These are phyloP conservation scores for Herminia tarsipennalis DNA, from an alignment of 2,888 invertebrate genomes.

Conservation along the genomic window DNA sequence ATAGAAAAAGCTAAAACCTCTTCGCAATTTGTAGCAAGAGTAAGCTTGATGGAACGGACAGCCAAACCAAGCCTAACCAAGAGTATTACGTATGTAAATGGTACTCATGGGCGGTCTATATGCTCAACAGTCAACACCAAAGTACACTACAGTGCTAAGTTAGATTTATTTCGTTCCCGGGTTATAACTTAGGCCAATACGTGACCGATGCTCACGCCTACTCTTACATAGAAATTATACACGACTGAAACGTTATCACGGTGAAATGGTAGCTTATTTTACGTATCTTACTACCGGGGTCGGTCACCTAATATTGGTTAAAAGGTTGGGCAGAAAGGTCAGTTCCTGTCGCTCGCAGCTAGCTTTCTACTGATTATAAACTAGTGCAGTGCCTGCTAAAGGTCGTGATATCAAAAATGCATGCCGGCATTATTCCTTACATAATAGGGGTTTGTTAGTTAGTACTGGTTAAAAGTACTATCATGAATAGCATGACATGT, in stretches of 20 bases:
- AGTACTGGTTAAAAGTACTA: neutral
- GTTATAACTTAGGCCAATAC: constrained; percentile 79
- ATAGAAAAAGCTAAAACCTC: neutral
- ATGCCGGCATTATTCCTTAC: constrained; percentile 40
- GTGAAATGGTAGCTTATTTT: constrained; percentile 75
- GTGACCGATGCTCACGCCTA: constrained; percentile 82
- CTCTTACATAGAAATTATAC: constrained; percentile 60
- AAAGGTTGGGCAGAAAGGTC: constrained; percentile 76
- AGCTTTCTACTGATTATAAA: constrained; percentile 77
- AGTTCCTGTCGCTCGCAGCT: constrained; percentile 71
- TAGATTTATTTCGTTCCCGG: constrained; percentile 75
- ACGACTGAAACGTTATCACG: constrained; percentile 59
- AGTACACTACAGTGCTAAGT: constrained; percentile 46
- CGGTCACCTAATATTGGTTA: constrained; percentile 65
- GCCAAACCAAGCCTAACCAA: too few relatives aligned
- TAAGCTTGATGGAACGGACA: constrained; percentile 29
- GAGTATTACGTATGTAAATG: constrained; percentile 52
- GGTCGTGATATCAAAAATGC: constrained; percentile 52
- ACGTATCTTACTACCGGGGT: constrained; percentile 68
- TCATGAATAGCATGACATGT: too few relatives aligned
- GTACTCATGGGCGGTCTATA: constrained; percentile 61
- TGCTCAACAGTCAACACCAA: constrained; percentile 59
- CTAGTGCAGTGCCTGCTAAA: constrained; percentile 67
- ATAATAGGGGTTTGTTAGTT: constrained; percentile 20
- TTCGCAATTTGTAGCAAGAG: too few relatives aligned